These are phyloP conservation scores for Himalopsyche anomala DNA, from an alignment of 2,888 invertebrate genomes.

Conservation along the genomic window DNA sequence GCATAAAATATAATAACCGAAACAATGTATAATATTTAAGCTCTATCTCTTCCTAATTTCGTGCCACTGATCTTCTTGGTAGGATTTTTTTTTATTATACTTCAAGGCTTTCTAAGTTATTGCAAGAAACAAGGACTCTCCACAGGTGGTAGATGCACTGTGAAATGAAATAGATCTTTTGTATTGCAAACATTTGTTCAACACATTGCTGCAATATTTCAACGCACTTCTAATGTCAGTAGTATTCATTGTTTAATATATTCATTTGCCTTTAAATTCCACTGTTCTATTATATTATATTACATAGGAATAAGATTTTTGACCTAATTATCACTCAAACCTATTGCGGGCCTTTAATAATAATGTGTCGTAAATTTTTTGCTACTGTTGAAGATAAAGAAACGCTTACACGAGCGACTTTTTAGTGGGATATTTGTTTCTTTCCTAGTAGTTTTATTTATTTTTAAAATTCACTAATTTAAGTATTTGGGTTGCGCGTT, in stretches of 20 bases:
- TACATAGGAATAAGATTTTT: background rate
- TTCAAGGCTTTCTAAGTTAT: background rate
- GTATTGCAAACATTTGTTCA: constrained; percentile 45
- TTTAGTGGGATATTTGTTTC: no score
- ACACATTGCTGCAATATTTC: constrained; percentile 29
- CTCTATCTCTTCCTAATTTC: background rate
- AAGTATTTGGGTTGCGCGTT: no score
- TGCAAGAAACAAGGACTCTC: constrained; percentile 9
- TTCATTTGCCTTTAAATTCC: constrained; percentile 39
- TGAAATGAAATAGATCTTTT: constrained; percentile 54
- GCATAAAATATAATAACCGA: no score
- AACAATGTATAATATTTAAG: background rate
- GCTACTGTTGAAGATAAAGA: background rate
- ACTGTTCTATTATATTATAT: constrained; percentile 34
- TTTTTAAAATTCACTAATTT: no score
- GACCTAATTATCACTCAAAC: constrained; percentile 54
- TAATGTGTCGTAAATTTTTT: background rate
- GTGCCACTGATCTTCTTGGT: background rate
- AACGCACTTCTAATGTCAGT: constrained; percentile 42
- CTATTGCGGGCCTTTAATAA: background rate
- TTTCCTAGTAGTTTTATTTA: no score
- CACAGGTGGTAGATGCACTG: constrained; percentile 48
- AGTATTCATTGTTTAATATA: constrained; percentile 46
- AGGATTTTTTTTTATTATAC: background rate
- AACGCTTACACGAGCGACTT: background rate